Percentiles rank a stretch among this genome's conserved stretches.
Evolutionary conservation across 2,113 vertebrate species (phyloP).

Genomic region (Guaruba guarouba): DNA sequence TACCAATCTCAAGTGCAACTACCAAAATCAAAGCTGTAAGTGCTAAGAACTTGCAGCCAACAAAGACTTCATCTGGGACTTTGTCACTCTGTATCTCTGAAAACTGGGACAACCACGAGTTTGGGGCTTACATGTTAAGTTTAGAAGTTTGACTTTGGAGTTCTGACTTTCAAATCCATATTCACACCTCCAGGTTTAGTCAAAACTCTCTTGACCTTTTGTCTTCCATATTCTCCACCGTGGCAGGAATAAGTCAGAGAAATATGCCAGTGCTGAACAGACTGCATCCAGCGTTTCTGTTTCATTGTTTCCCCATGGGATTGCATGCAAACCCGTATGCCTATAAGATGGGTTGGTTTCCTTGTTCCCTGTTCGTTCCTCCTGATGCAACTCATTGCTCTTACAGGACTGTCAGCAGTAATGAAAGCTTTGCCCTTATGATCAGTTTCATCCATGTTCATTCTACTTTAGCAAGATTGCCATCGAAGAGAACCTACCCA

Average conservation of each 20-base stretch:
- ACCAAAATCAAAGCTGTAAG: neutral
- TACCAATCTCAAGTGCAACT: neutral
- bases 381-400: neutral
- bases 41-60: constrained; percentile 4
- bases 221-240: neutral
- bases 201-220: neutral
- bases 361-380: neutral
- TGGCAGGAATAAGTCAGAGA: neutral
- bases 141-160: neutral
- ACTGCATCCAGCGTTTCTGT: neutral
- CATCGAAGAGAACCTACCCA: neutral
- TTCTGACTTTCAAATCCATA: neutral
- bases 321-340: neutral
- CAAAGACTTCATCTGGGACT: neutral
- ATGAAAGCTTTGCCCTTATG: neutral
- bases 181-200: neutral
- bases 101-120: neutral
- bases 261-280: neutral
- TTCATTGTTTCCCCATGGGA: neutral
- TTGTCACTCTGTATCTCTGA: neutral
- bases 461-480: neutral
- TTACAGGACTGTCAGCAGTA: neutral
- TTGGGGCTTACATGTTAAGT: neutral
- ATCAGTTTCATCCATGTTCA: neutral
- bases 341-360: neutral